Base-by-base conservation (phyloP, 2,113 vertebrate species). In the Clarias magur region DNA sequence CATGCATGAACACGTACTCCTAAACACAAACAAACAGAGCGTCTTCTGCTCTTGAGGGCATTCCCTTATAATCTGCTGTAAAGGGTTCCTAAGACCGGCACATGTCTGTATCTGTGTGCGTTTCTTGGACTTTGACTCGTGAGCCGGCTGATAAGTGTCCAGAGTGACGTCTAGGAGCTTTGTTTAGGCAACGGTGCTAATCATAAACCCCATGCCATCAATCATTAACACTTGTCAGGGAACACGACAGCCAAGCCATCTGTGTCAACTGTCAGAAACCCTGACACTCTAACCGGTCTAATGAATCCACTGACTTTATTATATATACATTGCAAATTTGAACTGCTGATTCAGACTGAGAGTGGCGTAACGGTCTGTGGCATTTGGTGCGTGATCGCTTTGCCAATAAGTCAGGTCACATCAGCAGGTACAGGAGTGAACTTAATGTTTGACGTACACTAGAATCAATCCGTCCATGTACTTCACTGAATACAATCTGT, bases 171-270 rank as follows among this genome's bases (percentile, higher is more conserved):
- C 85, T 54, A 57, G 88, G 85, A 92, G 88, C 87, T 12, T 15
- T 27, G 88, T 93, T 93, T 93, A 92, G 89, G 84, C 91, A 95
- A 94, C 53, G 10, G 25, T 6, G 78, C 91, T 92, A 94, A 94
- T 94, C 94, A 95, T 94, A 93, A 95, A 94, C 91, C 91, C 89
- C 82, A 86, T 72, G 86, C 92, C 94, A 95, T 94, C 79, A 95
- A 95, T 94, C 79, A 94, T 95, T 95, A 95, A 95, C 94, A 87
- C 56, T 90, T 57, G 12, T 93, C 85, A 25, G 84, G 84, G 21
- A 34, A 75, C 63, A 78, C 73, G 68, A 90, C 92, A 92, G 90
- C 87, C 89, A 90, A 78, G 73, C 70, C 82, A 1, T 82, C 76
- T 92, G 91, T 84, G 91, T 93, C 19, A 62, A 17, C 76, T 13